phyloP scores from a whole-genome alignment of 2,113 vertebrate species.

The Pongo abelii region DNA sequence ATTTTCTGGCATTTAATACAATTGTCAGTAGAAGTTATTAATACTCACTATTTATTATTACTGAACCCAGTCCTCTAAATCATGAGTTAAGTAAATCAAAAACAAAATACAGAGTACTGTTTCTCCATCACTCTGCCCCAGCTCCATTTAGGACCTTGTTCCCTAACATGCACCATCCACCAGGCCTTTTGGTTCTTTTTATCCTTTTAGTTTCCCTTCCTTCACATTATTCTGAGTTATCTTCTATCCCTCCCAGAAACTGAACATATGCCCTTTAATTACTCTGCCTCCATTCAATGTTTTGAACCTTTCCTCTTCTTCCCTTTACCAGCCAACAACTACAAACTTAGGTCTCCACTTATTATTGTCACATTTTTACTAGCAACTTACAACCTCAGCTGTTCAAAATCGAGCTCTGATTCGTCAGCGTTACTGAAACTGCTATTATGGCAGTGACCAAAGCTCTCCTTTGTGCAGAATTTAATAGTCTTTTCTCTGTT shows the following conservation, averaged over 20 bases:
- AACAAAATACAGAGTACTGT: not conserved
- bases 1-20: conserved; percentile 5
- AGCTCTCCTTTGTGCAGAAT: not conserved
- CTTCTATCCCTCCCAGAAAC: not conserved
- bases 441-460: not conserved
- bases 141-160: not conserved
- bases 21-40: not conserved
- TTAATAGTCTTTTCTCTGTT: not conserved
- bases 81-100: not conserved
- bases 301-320: not conserved
- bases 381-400: not conserved
- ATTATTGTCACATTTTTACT: not conserved
- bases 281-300: not conserved
- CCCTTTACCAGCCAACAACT: not conserved
- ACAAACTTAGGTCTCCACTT: not conserved
- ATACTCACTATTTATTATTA: not conserved
- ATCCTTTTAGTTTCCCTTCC: not conserved
- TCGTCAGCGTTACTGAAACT: not conserved
- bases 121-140: not conserved
- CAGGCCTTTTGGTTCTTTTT: not conserved
- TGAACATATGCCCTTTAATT: not conserved
- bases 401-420: not conserved
- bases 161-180: not conserved
- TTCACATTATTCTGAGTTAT: not conserved
- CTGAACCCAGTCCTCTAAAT: not conserved